A percentile compares a stretch with the other conserved stretches of the same genome.
Conservation (phyloP, 2,113 vertebrate genomes). For the Gavia stellata region DNA sequence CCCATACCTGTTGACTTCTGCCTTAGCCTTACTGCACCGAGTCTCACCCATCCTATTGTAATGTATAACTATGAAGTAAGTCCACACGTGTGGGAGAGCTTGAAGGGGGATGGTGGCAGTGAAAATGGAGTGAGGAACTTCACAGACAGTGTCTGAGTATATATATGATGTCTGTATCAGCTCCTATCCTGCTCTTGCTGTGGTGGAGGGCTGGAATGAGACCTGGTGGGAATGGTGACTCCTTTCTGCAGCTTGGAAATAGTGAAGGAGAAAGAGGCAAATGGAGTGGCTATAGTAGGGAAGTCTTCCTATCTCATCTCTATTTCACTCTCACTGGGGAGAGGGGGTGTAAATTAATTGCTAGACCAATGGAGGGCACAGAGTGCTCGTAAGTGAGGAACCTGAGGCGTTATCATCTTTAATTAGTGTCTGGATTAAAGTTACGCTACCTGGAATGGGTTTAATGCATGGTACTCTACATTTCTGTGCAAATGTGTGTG, state of each 20-base stretch:
- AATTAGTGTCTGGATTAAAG: background rate
- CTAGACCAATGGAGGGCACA: background rate
- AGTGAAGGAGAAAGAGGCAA: background rate
- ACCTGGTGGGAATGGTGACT: background rate
- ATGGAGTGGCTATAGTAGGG: background rate
- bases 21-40: background rate
- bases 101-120: background rate
- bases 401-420: background rate
- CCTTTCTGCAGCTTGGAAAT: background rate
- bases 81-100: background rate
- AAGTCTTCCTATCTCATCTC: background rate
- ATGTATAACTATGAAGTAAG: background rate
- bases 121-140: background rate
- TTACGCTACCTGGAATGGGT: background rate
- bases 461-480: background rate
- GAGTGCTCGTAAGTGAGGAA: background rate
- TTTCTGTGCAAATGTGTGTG: background rate
- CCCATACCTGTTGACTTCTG: background rate
- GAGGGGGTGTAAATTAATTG: background rate
- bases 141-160: background rate
- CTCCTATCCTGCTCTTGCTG: background rate
- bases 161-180: background rate
- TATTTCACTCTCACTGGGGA: background rate
- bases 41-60: background rate
- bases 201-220: background rate